These are phyloP conservation scores for Acheta domesticus DNA, from an alignment of 2,888 invertebrate species.

Conservation along the genomic window DNA sequence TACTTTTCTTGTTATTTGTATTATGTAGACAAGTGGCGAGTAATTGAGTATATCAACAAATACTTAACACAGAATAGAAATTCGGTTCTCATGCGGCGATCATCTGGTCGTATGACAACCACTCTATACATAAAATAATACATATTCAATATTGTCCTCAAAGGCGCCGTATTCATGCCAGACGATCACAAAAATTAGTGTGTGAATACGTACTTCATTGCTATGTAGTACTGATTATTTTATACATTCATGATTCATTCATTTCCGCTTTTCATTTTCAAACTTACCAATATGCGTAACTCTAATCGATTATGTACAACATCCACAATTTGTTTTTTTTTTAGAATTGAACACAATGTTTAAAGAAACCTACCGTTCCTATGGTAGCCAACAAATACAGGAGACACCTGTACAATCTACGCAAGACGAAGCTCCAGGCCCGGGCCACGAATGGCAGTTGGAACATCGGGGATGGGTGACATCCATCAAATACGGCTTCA, in stretches of 20 bases:
- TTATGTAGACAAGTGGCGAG: slow-evolving; percentile 9
- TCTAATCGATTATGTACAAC: background rate
- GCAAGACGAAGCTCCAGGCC: background rate
- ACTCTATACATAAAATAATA: slow-evolving; percentile 1
- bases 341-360: background rate
- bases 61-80: slow-evolving; percentile 2
- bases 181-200: background rate
- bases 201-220: slow-evolving; percentile 1
- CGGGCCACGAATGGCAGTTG: background rate
- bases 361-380: background rate
- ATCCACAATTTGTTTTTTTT: background rate
- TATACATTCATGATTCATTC: slow-evolving; percentile 18
- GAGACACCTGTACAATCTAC: background rate
- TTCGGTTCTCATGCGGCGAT: background rate
- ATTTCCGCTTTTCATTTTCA: background rate
- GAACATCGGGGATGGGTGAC: background rate
- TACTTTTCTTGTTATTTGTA: background rate
- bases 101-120: slow-evolving; percentile 18
- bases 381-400: slow-evolving; percentile 7
- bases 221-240: slow-evolving; percentile 18
- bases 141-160: slow-evolving; percentile 10
- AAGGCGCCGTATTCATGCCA: slow-evolving; percentile 18
- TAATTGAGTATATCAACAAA: background rate
- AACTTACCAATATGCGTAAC: background rate
- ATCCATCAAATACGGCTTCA: background rate